Conservation (phyloP, 1,140 invertebrate genomes). For the Lordiphosa collinella region DNA sequence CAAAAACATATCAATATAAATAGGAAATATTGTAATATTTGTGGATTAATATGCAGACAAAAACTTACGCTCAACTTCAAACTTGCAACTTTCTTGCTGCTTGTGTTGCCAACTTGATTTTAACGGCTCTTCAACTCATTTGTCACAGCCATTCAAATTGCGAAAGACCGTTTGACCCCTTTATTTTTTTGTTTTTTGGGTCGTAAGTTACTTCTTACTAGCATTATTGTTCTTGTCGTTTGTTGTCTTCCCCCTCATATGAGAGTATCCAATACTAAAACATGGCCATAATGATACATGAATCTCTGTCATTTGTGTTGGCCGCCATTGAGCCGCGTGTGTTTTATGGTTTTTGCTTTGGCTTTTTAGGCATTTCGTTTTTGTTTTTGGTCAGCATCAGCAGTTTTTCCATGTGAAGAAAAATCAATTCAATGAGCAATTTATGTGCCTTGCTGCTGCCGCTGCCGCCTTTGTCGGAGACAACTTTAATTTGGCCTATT, state of each 20-base stretch:
- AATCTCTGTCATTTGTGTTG: conserved; percentile 52
- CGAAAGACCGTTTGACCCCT: conserved; percentile 8
- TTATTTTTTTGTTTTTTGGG: conserved; percentile 3
- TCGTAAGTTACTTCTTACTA: not conserved
- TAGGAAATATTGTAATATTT: too few relatives aligned
- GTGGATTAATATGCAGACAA: too few relatives aligned
- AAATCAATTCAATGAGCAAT: conserved; percentile 64
- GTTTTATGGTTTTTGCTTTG: conserved; percentile 59
- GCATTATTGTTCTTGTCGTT: conserved; percentile 6
- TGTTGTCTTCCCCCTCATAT: not conserved
- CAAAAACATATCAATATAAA: too few relatives aligned
- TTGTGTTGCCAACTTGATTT: conserved; percentile 1
- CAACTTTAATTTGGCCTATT: conserved; percentile 67
- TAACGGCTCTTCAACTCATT: conserved; percentile 11
- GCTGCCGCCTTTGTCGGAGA: conserved; percentile 21
- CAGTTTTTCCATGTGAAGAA: conserved; percentile 34
- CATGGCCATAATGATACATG: conserved; percentile 62
- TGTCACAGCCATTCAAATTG: conserved; percentile 8
- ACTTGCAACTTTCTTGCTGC: not conserved
- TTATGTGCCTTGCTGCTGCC: conserved; percentile 39
- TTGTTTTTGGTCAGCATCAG: conserved; percentile 55
- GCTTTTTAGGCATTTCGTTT: conserved; percentile 2
- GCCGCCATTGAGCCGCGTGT: conserved; percentile 62
- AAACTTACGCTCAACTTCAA: not conserved
- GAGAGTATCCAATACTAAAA: not conserved